Percentiles rank a stretch among this genome's conserved stretches.
Conservation (phyloP, 2,797 vertebrate species). For the Eulemur rubriventer region DNA sequence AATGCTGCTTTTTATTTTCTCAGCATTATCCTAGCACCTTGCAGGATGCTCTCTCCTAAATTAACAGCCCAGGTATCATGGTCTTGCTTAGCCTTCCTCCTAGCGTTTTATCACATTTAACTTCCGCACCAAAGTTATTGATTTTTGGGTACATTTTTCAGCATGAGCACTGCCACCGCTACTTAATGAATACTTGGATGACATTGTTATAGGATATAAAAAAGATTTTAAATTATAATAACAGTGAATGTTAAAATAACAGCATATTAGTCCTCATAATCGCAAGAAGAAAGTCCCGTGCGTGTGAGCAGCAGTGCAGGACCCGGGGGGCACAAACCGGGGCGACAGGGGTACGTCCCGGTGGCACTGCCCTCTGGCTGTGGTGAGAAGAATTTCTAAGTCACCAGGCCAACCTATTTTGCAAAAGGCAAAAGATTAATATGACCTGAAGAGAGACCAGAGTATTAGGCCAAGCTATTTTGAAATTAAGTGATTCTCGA, state of each 20-base stretch:
- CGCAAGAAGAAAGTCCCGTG: constrained; percentile 1
- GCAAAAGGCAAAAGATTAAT: not conserved
- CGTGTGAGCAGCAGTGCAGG: fast-evolving
- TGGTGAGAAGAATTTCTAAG: not conserved
- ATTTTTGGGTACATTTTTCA: constrained; percentile 79
- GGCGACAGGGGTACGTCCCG: not conserved
- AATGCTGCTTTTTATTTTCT: constrained; percentile 75
- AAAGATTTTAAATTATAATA: constrained; percentile 80
- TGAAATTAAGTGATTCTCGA: constrained; percentile 5
- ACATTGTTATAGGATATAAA: constrained; percentile 78
- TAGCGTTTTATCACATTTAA: constrained; percentile 76
- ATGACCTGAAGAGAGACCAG: too few species aligned
- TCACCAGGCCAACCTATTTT: not conserved
- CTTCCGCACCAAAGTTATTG: constrained; percentile 77
- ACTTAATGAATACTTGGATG: constrained; percentile 81
- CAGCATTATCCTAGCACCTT: constrained; percentile 48
- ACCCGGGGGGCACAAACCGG: not conserved
- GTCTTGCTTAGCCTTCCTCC: constrained; percentile 63
- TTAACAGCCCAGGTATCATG: constrained; percentile 62
- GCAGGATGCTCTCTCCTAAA: constrained; percentile 68
- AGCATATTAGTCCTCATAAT: constrained; percentile 57
- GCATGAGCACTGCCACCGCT: constrained; percentile 14
- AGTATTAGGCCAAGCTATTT: not conserved
- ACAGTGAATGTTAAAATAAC: constrained; percentile 76
- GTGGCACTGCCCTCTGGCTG: not conserved